phyloP scores from a whole-genome alignment of 2,113 vertebrate genomes.

The Eulacestoma nigropectus region DNA sequence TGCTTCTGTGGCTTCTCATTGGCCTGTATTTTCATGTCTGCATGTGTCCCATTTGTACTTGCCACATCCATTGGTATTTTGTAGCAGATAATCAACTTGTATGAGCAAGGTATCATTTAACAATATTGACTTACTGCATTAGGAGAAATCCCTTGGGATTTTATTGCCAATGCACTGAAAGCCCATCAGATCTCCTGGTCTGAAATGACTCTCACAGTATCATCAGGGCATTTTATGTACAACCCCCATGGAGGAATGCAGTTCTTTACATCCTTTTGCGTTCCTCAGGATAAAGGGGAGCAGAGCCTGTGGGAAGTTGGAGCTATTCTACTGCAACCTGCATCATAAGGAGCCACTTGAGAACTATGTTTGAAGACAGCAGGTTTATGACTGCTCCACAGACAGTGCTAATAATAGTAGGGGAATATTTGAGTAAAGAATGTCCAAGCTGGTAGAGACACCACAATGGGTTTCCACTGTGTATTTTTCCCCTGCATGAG shows the following conservation, averaged over 20 bases:
- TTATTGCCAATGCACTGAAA: not conserved
- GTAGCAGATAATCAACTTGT: not conserved
- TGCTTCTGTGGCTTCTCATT: not conserved
- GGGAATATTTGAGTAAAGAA: not conserved
- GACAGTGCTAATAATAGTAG: not conserved
- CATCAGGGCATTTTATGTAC: not conserved
- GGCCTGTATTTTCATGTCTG: not conserved
- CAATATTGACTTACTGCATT: not conserved
- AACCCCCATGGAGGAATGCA: not conserved
- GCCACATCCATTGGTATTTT: not conserved
- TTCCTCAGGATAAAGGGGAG: not conserved
- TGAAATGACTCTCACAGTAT: not conserved
- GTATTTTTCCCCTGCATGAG: not conserved
- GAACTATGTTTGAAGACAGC: not conserved
- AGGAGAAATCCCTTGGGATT: not conserved
- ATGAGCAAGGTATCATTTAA: not conserved
- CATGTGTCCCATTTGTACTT: not conserved
- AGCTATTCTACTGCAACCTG: not conserved
- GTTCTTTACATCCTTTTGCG: not conserved
- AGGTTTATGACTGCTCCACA: not conserved
- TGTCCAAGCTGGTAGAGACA: not conserved
- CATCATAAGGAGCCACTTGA: not conserved
- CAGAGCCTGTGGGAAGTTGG: not conserved
- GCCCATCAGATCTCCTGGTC: not conserved
- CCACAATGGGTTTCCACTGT: not conserved